Base-by-base conservation (phyloP, 2,888 invertebrate genomes). In the Yponomeuta cagnagella region DNA sequence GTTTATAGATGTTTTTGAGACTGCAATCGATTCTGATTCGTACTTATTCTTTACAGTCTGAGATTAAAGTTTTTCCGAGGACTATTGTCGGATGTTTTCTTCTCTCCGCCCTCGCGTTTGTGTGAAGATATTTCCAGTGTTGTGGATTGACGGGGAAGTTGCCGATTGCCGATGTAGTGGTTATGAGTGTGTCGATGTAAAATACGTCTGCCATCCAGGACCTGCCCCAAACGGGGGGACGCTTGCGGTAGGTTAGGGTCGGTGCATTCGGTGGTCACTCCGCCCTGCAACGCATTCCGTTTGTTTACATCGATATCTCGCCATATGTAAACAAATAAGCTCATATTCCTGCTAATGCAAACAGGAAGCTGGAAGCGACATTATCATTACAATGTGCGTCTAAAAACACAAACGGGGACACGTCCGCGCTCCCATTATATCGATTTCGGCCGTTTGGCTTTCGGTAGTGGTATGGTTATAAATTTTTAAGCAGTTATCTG, bases 201-300 rank as follows among this genome's bases (percentile, higher is more conserved):
- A 86, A 86, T 82, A 82, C 83, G 87, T 85, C 86, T 87, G 83
- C 79, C 83, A 82, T 9, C 12, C 52, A 58, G 83, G 85, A 84
- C 86, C 87, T 86, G 80, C 85, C 87, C 81, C 87, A 84, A 82
- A 81, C 83, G 85, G 89, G 89, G 89, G 88, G 86, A 83, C 78
- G 82, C 83, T 87, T 87, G 85, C 86, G 52, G 52, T 58, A 88
- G 90, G 89, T 85, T 89, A 88, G 88, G 88, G 89, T 10, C 79
- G 84, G 85, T 90, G 90, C 89, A 90, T 65, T 85, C 86, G 52
- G 52, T 58, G 52, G 52, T 58, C 52, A 58, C 52, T 58, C 12
- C 15, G 52, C 52, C 52, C 52, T 58, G 52, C 52, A 58, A 58
- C 52, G 8, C 52, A 58, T 58, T 58, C 52, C 52, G 52, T 12